phyloP scores from a whole-genome alignment of 2,113 vertebrate species.

The Oostethus manadensis region DNA sequence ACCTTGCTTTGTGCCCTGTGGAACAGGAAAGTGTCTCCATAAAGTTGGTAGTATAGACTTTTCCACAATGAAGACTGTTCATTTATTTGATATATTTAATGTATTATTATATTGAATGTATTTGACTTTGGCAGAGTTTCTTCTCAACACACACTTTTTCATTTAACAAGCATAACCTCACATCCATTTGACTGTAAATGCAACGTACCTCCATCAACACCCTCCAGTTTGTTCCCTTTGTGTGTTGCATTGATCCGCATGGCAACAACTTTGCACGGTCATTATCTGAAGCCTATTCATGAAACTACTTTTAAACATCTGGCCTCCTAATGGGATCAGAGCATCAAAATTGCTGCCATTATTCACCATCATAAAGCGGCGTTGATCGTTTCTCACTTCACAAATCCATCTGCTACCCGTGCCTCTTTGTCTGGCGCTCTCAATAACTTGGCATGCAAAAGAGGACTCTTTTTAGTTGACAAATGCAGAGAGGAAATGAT shows the following conservation, averaged over 20 bases:
- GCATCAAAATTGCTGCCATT: slow-evolving; percentile 65
- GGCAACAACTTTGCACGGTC: slow-evolving; percentile 34
- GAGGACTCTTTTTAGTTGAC: slow-evolving; percentile 70
- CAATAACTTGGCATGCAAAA: slow-evolving; percentile 72
- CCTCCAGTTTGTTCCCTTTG: slow-evolving; percentile 18
- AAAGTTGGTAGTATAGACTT: too few species aligned
- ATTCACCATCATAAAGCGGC: slow-evolving; percentile 64
- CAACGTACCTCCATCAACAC: slow-evolving; percentile 10
- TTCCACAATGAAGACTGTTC: too few species aligned
- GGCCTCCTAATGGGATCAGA: slow-evolving; percentile 69
- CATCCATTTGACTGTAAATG: slow-evolving; percentile 19
- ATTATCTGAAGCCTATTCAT: slow-evolving; percentile 61
- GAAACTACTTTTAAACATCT: slow-evolving; percentile 68
- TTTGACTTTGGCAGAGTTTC: not conserved
- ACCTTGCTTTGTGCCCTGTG: too few species aligned
- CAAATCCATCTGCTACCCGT: slow-evolving; percentile 67
- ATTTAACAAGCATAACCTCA: not conserved
- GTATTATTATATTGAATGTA: not conserved
- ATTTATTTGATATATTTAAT: not conserved
- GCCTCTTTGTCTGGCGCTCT: slow-evolving; percentile 67
- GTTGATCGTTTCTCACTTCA: slow-evolving; percentile 58
- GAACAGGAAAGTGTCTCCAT: too few species aligned
- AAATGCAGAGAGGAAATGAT: slow-evolving; percentile 75
- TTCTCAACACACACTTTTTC: not conserved
- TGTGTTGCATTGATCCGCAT: slow-evolving; percentile 29